Conservation (phyloP, 2,888 invertebrate species). For the Coenonympha arcania region DNA sequence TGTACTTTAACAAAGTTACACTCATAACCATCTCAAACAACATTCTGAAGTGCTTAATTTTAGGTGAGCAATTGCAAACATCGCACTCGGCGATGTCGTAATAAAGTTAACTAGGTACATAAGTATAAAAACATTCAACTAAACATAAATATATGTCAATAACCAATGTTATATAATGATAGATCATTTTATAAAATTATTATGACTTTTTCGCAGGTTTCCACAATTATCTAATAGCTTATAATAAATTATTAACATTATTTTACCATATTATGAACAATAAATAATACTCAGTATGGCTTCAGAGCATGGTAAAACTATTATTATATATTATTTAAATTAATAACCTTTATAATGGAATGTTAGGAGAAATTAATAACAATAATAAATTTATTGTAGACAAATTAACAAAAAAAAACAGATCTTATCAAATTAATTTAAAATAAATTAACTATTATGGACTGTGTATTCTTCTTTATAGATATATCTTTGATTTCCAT, state of each 20-base stretch:
- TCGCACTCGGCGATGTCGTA: conserved; percentile 18
- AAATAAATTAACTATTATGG: conserved; percentile 12
- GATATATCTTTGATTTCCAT: conserved; percentile 51
- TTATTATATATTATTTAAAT: background rate
- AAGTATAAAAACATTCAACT: background rate
- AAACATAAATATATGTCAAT: background rate
- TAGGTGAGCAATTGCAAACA: conserved; percentile 52
- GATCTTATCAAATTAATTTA: conserved; percentile 61
- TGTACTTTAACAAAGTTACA: conserved; percentile 5
- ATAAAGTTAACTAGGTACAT: background rate
- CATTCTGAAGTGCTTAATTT: conserved; percentile 44
- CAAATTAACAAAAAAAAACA: conserved; percentile 50
- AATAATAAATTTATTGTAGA: conserved; percentile 42
- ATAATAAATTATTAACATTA: conserved; percentile 6
- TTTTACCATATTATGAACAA: conserved; percentile 8
- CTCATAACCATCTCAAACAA: conserved; percentile 8
- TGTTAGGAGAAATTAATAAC: conserved; percentile 46
- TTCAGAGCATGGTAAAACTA: conserved; percentile 14
- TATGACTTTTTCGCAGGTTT: background rate
- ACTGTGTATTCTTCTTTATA: conserved; percentile 7
- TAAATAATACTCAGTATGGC: conserved; percentile 26
- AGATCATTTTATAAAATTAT: conserved; percentile 1
- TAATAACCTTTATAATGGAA: conserved; percentile 46
- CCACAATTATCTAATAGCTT: conserved; percentile 15
- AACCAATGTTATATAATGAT: background rate